Evolutionary conservation across 2,888 invertebrate species (phyloP).

Genomic region (Pristionchus exspectatus): DNA sequence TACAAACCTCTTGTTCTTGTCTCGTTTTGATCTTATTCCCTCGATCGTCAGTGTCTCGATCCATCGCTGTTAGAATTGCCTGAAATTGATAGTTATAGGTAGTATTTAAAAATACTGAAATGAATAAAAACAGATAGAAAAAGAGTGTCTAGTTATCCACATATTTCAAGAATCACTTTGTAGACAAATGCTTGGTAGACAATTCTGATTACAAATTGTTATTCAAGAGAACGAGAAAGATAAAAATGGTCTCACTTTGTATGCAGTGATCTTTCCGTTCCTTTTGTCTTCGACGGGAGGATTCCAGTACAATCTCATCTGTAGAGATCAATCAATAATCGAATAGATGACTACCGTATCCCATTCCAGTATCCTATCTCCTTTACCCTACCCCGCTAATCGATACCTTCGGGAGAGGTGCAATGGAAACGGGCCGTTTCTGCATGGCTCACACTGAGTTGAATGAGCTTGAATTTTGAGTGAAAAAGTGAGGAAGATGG

Average conservation of each 20-base stretch:
- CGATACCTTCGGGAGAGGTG: slow-evolving; percentile 32
- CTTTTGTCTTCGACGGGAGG: slow-evolving; percentile 89
- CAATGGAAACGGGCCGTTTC: slow-evolving; percentile 39
- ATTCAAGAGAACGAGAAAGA: neutral
- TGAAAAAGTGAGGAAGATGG: slow-evolving; percentile 31
- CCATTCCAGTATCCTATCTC: neutral
- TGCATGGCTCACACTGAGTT: slow-evolving; percentile 22
- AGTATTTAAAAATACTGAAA: neutral
- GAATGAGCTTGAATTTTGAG: slow-evolving; percentile 14
- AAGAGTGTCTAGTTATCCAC: no score
- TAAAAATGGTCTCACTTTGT: slow-evolving; percentile 83
- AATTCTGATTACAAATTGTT: neutral
- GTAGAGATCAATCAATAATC: slow-evolving; percentile 54
- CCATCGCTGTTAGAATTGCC: slow-evolving; percentile 73
- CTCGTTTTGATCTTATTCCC: slow-evolving; percentile 57
- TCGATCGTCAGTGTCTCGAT: slow-evolving; percentile 57
- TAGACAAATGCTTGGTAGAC: neutral
- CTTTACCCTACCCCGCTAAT: neutral
- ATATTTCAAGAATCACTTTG: neutral
- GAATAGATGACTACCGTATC: neutral
- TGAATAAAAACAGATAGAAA: no score
- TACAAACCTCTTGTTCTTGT: slow-evolving; percentile 64
- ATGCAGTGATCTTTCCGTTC: slow-evolving; percentile 94
- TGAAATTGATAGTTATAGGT: neutral
- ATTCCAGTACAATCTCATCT: slow-evolving; percentile 81